Conservation (phyloP, 2,888 invertebrate genomes). For the Drosophila eohydei region DNA sequence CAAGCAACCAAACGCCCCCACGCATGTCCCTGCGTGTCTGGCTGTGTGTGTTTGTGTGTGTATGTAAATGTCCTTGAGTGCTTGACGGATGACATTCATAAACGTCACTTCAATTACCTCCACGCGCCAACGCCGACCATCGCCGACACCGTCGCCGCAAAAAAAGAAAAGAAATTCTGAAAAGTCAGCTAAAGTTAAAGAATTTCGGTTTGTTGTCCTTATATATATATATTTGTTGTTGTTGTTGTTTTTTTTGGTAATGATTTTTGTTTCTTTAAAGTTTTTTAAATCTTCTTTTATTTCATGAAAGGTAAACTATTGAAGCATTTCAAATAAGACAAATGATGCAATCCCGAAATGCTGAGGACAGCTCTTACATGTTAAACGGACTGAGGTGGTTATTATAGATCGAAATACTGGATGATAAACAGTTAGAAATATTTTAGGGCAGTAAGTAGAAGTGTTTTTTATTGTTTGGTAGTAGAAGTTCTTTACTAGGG, state of each 20-base stretch:
- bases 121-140: constrained; percentile 72
- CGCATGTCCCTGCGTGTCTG: constrained; percentile 42
- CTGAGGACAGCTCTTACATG: background rate
- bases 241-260: constrained; percentile 23
- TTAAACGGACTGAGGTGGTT: background rate
- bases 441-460: background rate
- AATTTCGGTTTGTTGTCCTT: constrained; percentile 19
- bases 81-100: constrained; percentile 82
- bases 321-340: constrained; percentile 6
- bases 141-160: constrained; percentile 33
- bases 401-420: background rate
- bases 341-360: background rate
- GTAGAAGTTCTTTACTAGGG: background rate
- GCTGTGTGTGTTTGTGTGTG: constrained; percentile 29
- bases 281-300: constrained; percentile 16
- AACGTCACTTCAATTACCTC: constrained; percentile 83
- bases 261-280: constrained; percentile 6
- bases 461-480: background rate
- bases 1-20: constrained; percentile 71
- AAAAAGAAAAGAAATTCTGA: constrained; percentile 47
- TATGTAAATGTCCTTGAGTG: constrained; percentile 80
- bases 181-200: constrained; percentile 72
- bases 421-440: background rate
- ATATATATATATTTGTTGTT: constrained; percentile 9
- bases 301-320: constrained; percentile 7